A percentile compares a stretch with the other conserved stretches of the same genome.
These are phyloP conservation scores for Okapia johnstoni DNA, from an alignment of 2,113 vertebrate genomes.

Conservation along the genomic window DNA sequence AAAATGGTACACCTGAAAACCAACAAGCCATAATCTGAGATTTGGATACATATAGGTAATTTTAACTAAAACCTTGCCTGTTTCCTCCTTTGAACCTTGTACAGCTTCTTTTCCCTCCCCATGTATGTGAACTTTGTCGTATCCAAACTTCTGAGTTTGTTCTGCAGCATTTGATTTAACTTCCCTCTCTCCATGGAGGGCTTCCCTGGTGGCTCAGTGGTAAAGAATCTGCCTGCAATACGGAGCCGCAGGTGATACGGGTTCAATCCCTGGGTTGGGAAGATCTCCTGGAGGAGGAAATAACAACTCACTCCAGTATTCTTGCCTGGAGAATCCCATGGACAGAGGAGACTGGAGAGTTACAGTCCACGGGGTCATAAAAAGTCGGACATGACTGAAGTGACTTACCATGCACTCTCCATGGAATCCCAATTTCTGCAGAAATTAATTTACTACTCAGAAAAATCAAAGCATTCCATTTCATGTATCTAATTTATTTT, in stretches of 20 bases:
- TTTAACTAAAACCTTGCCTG: background rate
- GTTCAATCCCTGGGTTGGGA: background rate
- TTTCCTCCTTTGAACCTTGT: background rate
- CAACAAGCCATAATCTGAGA: background rate
- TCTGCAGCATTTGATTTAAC: background rate
- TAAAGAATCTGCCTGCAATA: background rate
- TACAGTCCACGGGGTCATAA: background rate
- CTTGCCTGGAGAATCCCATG: background rate
- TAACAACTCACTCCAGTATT: background rate
- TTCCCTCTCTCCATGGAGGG: background rate
- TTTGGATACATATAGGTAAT: background rate
- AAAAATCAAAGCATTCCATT: background rate
- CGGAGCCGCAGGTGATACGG: rapidly evolving
- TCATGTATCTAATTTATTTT: background rate
- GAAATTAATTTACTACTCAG: background rate
- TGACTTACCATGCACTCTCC: background rate
- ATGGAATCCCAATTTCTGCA: background rate
- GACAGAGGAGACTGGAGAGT: background rate
- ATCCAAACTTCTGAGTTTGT: background rate
- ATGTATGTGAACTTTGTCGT: background rate
- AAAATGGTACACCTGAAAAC: background rate
- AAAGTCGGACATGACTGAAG: background rate
- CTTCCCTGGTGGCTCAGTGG: background rate
- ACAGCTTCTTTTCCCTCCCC: background rate
- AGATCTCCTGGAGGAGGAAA: background rate